Base-by-base conservation (phyloP, 2,113 vertebrate species). In the Sitta europaea region DNA sequence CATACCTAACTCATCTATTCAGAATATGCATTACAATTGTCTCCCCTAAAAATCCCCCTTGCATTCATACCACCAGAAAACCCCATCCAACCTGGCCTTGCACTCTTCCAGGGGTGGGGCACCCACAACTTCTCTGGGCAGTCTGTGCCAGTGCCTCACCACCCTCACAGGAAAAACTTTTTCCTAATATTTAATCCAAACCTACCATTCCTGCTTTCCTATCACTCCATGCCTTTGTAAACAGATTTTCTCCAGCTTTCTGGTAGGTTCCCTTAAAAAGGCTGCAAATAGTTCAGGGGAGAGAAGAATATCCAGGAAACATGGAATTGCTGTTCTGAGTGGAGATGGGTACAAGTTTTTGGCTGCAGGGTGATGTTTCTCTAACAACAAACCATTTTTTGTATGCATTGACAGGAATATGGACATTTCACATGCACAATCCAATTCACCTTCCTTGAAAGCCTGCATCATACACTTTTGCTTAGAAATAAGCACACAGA, bases 231-330 rank as follows among this genome's bases (percentile, higher is more conserved):
- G 11, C 21, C 40, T 11, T 68, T 68, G 10, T 12, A 54, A 35
- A 31, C 4, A 53, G 38, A 54, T 4, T 48, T 14, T 40, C 16
- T 61, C 29, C 35, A 68, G 0, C 16, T 35, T 68, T 68, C 47
- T 61, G 12, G 17, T 15, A 35, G 29, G 10, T 8, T 48, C 35
- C 19, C 40, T 68, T 53, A 47, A 42, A 16, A 43, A 66, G 7
- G 24, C 29, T 66, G 31, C 6, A 61, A 16, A 42, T 35, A 42
- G 29, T 8, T 54, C 25, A 66, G n/a, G 33, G 53, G 22, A 68
- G 36, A 68, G 14, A 36, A 58, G 0, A 0, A 25, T 10, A 27
- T 36, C 28, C 27, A 14, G 21, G 29, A 38, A 35, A 59, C 6
- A 28, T 2, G 0, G 24, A 63, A 68, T 1, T 80, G 21, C 14